Evolutionary conservation across 2,888 invertebrate genomes (phyloP), one percentile per base, ranked within the genome.

Genomic region (Rotaria macrura): DNA sequence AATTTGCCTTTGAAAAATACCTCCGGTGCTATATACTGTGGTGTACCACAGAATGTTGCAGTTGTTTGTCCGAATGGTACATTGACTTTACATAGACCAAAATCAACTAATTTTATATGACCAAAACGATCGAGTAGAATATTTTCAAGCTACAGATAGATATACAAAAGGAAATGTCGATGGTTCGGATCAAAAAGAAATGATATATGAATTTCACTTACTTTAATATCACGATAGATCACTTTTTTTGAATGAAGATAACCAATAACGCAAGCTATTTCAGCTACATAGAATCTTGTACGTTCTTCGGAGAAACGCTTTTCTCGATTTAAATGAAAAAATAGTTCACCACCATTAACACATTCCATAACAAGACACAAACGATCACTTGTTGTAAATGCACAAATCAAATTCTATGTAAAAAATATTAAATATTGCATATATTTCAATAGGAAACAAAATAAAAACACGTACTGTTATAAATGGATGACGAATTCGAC

Each of bases 401-500:
- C 52, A 72, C 85, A 86, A 6, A 86, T 49, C 38, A 86, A 49
- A 65, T 57, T 86, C 85, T 85, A 57, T 9, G 14, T 17, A 49
- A 23, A 40, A n/a, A 2, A 38, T 17, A 29, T 12, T 47, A 40
- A 29, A 29, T 5, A 85, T 23, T 47, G 0, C n/a, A 57, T 5
- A 25, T 43, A 7, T 43, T 43, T 43, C 43, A 49, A 85, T 47
- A 65, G 40, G 40, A 25, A 52, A 23, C 20, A 54, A 38, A 49
- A 4, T 4, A 29, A 40, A 55, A 40, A n/a, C 4, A 52, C 1
- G 34, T 85, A 85, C 85, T 91, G 97, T 99, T 89, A 99, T 93
- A 92, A 99, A 99, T 85, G 99, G 99, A 92, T 99, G 99, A 92
- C 94, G 96, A 87, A 97, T 97, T 88, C 94, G 95, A 92, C 96